Conservation (phyloP, 2,888 invertebrate species). For the Empis livida region DNA sequence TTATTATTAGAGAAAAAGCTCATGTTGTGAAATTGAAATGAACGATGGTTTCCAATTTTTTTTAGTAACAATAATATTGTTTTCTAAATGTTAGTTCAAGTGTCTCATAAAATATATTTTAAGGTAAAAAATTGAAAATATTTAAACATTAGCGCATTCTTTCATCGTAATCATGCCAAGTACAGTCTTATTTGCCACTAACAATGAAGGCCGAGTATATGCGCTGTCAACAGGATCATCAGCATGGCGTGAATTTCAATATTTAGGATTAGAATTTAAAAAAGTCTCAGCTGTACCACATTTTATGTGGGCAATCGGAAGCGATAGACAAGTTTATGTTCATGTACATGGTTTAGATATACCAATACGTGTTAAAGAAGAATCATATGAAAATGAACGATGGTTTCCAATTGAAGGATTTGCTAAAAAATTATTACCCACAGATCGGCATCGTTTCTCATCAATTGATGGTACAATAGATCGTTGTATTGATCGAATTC, state of each 20-base stretch:
- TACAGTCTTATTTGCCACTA: constrained; percentile 67
- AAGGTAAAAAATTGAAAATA: too few relatives aligned
- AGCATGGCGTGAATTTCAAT: constrained; percentile 77
- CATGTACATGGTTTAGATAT: constrained; percentile 82
- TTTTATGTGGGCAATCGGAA: constrained; percentile 86
- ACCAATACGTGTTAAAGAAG: constrained; percentile 80
- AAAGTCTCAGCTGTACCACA: constrained; percentile 72
- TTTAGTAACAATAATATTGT: too few relatives aligned
- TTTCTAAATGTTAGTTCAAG: too few relatives aligned
- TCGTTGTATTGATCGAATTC: constrained; percentile 64
- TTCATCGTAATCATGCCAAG: constrained; percentile 43
- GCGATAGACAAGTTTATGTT: constrained; percentile 84
- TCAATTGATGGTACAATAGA: constrained; percentile 70
- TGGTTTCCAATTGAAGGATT: constrained; percentile 88
- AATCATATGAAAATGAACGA: constrained; percentile 85
- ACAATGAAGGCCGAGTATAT: constrained; percentile 79
- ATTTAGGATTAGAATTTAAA: constrained; percentile 78
- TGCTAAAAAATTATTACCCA: constrained; percentile 67
- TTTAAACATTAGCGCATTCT: too few relatives aligned
- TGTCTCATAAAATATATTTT: too few relatives aligned
- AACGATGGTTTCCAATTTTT: too few relatives aligned
- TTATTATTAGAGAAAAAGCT: too few relatives aligned
- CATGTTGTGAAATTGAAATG: too few relatives aligned
- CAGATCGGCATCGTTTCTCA: constrained; percentile 78
- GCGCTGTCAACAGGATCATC: constrained; percentile 66